These are phyloP conservation scores for Urechis unicinctus DNA, from an alignment of 2,888 invertebrate species.

Conservation along the genomic window DNA sequence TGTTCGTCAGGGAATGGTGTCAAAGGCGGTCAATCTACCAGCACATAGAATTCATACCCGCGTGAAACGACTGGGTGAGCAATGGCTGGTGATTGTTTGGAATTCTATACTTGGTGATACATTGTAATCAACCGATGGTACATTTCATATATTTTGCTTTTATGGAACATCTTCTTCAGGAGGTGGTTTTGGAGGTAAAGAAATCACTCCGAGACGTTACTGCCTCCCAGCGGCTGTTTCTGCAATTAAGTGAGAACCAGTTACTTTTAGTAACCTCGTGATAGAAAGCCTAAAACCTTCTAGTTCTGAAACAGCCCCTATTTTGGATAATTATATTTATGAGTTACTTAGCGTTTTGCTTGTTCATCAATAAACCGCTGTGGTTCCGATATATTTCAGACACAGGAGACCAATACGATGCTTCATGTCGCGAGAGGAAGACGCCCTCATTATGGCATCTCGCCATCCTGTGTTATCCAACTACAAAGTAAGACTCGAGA, in stretches of 20 bases:
- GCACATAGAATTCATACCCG: conserved; percentile 66
- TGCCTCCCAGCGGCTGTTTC: conserved; percentile 78
- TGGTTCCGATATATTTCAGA: too few species aligned
- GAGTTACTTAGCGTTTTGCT: too few species aligned
- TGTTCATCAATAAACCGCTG: too few species aligned
- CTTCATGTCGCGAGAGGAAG: conserved; percentile 87
- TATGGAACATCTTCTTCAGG: conserved; percentile 44
- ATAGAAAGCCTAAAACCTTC: too few species aligned
- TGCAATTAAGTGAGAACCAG: conserved; percentile 62
- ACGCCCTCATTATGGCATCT: conserved; percentile 82
- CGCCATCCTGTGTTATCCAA: conserved; percentile 80
- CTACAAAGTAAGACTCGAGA: conserved; percentile 73
- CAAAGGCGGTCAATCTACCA: conserved; percentile 66
- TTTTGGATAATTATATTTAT: too few species aligned
- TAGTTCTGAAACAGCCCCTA: too few species aligned
- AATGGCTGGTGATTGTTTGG: too few species aligned
- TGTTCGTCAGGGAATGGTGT: conserved; percentile 54
- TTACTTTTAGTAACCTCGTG: too few species aligned
- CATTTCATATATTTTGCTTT: neutral
- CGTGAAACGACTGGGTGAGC: conserved; percentile 66
- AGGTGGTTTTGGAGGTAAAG: conserved; percentile 95
- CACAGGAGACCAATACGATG: conserved; percentile 77
- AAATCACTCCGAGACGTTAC: conserved; percentile 62
- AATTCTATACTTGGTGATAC: neutral
- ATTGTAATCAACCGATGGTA: too few species aligned